Evolutionary conservation across 2,888 invertebrate species (phyloP), one percentile per base, ranked within the genome.

Genomic region (Parasteatoda lunata): DNA sequence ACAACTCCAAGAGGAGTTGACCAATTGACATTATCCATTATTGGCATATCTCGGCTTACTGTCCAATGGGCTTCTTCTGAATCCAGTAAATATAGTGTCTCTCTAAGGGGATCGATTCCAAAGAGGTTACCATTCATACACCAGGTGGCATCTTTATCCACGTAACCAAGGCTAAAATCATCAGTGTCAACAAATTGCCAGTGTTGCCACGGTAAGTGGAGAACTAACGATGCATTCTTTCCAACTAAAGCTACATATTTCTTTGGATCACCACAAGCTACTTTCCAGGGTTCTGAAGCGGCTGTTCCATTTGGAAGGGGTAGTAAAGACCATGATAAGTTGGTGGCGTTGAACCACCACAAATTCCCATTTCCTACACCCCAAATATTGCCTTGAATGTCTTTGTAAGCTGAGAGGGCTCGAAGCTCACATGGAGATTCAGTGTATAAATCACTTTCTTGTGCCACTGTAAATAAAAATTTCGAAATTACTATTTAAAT

Each of bases 321-420:
- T 6, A 79, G 69, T 3, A 79, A 72, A 47, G 84, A 81, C 88
- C 88, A 88, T 30, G 86, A 84, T 6, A 81, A 65, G 49, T 79
- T 86, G 15, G 88, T 86, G 4, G 79, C 77, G 52, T 88, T 86
- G 69, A 84, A 88, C 88, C 85, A 88, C 88, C 85, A 86, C 8
- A 88, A 48, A 52, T 80, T 86, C 30, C 79, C 69, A 7, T 82
- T 78, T 13, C 86, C 85, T n/a, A 88, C 66, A 13, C 88, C 88
- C 85, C 86, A 88, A 54, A 88, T 54, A 11, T 83, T 86, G 7
- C 86, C 86, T 15, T 83, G 79, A 51, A 51, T 52, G 51, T 88
- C 86, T 77, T 81, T 86, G 51, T 71, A 83, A 54, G 81, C 83
- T 15, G 85, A 83, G 6, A 86, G 15, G n/a, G 86, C 66, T 2